phyloP scores from a whole-genome alignment of 2,797 vertebrate genomes.

The Oceanodroma leucorhoa region DNA sequence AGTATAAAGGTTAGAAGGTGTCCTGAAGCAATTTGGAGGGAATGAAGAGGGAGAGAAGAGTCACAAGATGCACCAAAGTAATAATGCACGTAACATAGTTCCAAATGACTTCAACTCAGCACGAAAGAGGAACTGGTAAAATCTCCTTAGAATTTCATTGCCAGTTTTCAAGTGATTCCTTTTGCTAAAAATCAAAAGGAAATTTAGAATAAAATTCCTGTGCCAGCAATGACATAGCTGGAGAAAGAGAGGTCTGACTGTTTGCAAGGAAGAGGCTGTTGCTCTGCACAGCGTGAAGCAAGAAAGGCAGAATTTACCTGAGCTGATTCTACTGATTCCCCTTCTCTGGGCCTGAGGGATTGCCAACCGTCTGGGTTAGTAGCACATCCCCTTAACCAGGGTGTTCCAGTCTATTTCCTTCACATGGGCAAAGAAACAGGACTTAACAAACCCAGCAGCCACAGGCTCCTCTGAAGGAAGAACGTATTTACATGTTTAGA shows the following conservation, averaged over 20 bases:
- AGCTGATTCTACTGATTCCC: neutral
- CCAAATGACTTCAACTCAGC: conserved; percentile 59
- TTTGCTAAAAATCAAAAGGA: conserved; percentile 15
- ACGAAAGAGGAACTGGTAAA: conserved; percentile 32
- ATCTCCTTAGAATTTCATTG: conserved; percentile 24
- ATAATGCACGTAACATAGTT: conserved; percentile 35
- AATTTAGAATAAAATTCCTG: neutral
- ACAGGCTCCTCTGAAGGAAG: neutral
- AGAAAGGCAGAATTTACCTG: conserved; percentile 29
- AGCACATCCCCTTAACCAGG: neutral
- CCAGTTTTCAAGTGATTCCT: conserved; percentile 9
- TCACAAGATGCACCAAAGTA: conserved; percentile 58
- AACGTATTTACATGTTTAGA: neutral
- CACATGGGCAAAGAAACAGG: neutral
- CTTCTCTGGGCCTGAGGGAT: neutral
- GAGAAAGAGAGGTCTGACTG: conserved; percentile 17
- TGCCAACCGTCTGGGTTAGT: neutral
- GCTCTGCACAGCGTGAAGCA: neutral
- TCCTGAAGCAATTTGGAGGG: conserved; percentile 66
- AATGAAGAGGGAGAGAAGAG: conserved; percentile 66
- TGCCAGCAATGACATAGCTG: neutral
- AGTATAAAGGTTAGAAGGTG: conserved; percentile 62
- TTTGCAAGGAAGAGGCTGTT: conserved; percentile 31
- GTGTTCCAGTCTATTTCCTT: neutral
- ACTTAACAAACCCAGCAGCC: conserved; percentile 7